Evolutionary conservation across 92 coral and sea anemone genomes (phyloP).

Genomic region (Isaurus tuberculatus): DNA sequence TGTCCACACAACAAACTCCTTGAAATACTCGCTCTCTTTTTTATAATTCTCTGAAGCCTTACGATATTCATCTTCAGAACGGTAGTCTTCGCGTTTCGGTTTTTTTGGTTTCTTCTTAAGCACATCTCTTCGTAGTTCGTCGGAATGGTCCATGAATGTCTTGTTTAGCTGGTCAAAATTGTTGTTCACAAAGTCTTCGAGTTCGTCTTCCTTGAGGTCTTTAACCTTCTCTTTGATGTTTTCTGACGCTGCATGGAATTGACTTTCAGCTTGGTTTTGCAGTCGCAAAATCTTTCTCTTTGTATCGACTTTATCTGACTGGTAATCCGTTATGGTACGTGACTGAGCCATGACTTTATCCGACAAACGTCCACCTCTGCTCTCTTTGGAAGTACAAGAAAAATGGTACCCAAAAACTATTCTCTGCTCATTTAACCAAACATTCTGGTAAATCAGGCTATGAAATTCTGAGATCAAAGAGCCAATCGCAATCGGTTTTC

Average conservation of each 20-base stretch:
- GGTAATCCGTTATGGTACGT: not conserved
- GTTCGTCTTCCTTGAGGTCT: not conserved
- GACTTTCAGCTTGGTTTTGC: not conserved
- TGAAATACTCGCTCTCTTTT: not conserved
- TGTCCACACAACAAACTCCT: slow-evolving; percentile 18
- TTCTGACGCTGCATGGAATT: not conserved
- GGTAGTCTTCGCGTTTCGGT: not conserved
- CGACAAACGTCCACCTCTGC: not conserved
- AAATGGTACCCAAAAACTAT: not conserved
- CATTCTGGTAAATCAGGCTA: too few relatives aligned
- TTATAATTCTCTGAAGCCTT: not conserved
- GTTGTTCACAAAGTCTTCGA: not conserved
- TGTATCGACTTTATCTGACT: not conserved
- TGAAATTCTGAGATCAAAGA: too few relatives aligned
- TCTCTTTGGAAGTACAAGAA: not conserved
- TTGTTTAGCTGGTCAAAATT: not conserved
- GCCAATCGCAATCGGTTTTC: too few relatives aligned
- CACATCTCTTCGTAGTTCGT: not conserved
- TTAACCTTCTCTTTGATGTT: slow-evolving; percentile 11
- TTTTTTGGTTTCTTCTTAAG: slow-evolving; percentile 14
- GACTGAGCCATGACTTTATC: not conserved
- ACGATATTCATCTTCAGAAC: not conserved
- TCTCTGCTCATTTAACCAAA: not conserved
- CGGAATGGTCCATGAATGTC: not conserved
- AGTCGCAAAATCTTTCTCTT: not conserved